A percentile compares a stretch with the other conserved stretches of the same genome.
phyloP scores from a whole-genome alignment of 2,797 vertebrate species.

The Neomorphus geoffroyi region DNA sequence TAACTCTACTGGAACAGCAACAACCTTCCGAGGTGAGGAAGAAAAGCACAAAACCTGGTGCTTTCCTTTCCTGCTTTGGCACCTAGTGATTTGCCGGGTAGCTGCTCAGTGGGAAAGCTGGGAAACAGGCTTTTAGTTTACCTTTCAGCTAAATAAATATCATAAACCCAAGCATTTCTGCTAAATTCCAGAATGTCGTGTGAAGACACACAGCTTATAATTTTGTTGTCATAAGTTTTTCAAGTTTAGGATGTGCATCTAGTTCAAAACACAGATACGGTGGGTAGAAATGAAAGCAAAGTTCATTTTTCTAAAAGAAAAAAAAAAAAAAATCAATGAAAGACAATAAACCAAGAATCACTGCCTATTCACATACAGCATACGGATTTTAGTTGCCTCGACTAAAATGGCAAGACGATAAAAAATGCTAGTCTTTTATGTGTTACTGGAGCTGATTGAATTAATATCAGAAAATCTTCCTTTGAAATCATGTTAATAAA shows the following conservation, averaged over 20 bases:
- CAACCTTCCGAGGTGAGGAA: accelerated
- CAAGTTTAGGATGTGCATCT: background rate
- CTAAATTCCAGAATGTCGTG: background rate
- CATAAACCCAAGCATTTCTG: background rate
- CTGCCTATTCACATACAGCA: background rate
- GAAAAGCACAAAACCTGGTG: background rate
- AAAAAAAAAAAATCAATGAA: background rate
- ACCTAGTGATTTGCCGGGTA: background rate
- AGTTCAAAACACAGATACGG: background rate
- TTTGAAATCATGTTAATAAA: constrained; percentile 40
- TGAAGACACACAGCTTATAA: background rate
- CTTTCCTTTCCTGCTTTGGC: background rate
- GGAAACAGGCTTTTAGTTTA: background rate
- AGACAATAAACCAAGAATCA: background rate
- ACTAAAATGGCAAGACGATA: background rate
- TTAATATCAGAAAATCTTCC: constrained; percentile 16
- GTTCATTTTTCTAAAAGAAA: background rate
- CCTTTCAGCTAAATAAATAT: background rate
- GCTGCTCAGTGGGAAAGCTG: background rate
- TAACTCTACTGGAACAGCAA: background rate
- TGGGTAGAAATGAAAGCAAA: background rate
- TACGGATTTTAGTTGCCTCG: background rate
- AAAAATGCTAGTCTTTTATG: background rate
- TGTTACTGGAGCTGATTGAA: background rate
- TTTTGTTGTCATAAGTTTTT: background rate